Conservation (phyloP, 2,113 vertebrate genomes). For the Montifringilla adamsi region DNA sequence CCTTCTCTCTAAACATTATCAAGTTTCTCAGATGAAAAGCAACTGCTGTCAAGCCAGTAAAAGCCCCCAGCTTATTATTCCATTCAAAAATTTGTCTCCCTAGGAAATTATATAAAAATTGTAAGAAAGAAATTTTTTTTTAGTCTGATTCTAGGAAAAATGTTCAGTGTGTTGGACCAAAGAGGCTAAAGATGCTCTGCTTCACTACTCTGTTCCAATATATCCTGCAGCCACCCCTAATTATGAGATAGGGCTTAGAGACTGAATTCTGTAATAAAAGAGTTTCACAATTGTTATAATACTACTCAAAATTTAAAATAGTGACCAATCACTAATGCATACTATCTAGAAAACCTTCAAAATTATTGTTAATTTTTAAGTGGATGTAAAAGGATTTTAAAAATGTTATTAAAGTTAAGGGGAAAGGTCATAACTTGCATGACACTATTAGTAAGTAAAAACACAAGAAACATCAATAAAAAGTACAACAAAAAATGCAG, state of each 20-base stretch:
- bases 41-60: background rate
- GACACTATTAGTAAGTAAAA: background rate
- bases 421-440: background rate
- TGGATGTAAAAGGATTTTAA: background rate
- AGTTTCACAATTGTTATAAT: background rate
- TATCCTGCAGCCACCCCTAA: background rate
- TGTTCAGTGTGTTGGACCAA: background rate
- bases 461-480: background rate
- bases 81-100: background rate
- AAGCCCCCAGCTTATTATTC: background rate
- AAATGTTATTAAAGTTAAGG: background rate
- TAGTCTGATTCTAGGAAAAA: background rate
- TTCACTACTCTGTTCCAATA: background rate
- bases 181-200: background rate
- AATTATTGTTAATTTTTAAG: background rate
- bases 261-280: background rate
- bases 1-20: background rate
- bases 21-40: background rate
- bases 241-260: background rate
- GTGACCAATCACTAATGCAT: background rate
- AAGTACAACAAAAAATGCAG: background rate
- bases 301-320: background rate
- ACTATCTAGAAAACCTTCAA: background rate
- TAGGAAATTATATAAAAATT: background rate
- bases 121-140: background rate